phyloP scores from a whole-genome alignment of 2,797 vertebrate species.

The Danionella dracula region DNA sequence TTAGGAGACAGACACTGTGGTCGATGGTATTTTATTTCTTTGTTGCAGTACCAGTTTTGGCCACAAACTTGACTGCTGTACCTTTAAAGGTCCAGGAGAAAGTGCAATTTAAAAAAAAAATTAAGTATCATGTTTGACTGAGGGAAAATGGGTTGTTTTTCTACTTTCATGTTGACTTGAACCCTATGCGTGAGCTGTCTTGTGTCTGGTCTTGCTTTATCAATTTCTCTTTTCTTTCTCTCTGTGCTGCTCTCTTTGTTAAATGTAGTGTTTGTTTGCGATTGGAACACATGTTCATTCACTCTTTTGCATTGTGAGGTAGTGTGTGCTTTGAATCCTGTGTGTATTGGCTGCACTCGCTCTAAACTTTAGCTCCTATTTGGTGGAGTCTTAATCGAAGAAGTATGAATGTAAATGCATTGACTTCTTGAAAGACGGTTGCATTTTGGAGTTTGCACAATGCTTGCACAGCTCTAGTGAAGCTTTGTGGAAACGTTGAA shows the following conservation, averaged over 20 bases:
- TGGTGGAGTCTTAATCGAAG: conserved; percentile 58
- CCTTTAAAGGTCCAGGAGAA: too few species aligned
- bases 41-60: too few species aligned
- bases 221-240: conserved; percentile 1
- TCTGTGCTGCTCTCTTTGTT: conserved; percentile 15
- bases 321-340: conserved; percentile 71
- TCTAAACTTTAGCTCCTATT: conserved; percentile 53
- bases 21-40: too few species aligned
- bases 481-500: conserved; percentile 59
- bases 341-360: conserved; percentile 66
- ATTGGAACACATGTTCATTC: conserved; percentile 57
- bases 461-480: conserved; percentile 32
- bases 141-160: conserved; percentile 9
- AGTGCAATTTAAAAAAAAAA: too few species aligned
- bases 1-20: too few species aligned
- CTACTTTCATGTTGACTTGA: conserved; percentile 49
- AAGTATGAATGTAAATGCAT: conserved; percentile 49
- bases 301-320: conserved; percentile 66
- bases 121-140: too few species aligned
- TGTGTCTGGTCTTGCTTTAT: conserved; percentile 48
- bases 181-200: conserved; percentile 58
- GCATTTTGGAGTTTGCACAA: conserved; percentile 59
- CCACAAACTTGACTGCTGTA: too few species aligned
- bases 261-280: conserved; percentile 2
- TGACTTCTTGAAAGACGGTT: conserved; percentile 54